Base-by-base conservation (phyloP, 2,888 invertebrate genomes). In the Plebejus argus region DNA sequence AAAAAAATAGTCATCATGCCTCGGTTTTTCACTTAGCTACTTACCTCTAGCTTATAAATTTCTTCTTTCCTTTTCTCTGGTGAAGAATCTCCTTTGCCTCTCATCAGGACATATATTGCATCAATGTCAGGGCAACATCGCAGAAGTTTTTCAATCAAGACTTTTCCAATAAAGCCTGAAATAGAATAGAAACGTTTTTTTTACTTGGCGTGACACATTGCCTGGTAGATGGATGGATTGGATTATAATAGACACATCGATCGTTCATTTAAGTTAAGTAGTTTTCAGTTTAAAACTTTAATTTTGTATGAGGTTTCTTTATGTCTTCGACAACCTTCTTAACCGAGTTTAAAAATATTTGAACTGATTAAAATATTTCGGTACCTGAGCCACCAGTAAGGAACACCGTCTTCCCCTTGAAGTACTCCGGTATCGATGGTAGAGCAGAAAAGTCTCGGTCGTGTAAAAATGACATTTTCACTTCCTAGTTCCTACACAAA, bases 81-180 rank as follows among this genome's bases (percentile, higher is more conserved):
- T 1, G 90, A 89, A 79, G 95, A 94, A 0, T 96, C 96, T 83
- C 96, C 96, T 86, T 97, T 97, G 1, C 95, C 94, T 45, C 98
- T 95, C 81, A 98, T 89, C 70, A 98, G 91, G 4, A 98, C 85
- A 87, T 97, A 99, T 81, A 99, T 96, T 76, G 95, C 95, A 76
- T 95, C 94, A 5, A 99, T 83, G 0, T 95, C 95, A 0, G 97
- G 95, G 85, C 98, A 98, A 4, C 97, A 97, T 81, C 98, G 95
- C 18, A 98, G 88, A 2, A 99, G 89, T 88, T 99, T 99, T 90
- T 99, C 98, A 15, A 98, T 95, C 33, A 99, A 89, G 0, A 97
- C 97, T 91, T 99, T 98, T 0, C 98, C 98, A 88, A 98, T 95
- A 86, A 98, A 99, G 0, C 98, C 98, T 95, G 84, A 5, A 87